These are phyloP conservation scores for Symphodus melops DNA, from an alignment of 2,113 vertebrate species.

Conservation along the genomic window DNA sequence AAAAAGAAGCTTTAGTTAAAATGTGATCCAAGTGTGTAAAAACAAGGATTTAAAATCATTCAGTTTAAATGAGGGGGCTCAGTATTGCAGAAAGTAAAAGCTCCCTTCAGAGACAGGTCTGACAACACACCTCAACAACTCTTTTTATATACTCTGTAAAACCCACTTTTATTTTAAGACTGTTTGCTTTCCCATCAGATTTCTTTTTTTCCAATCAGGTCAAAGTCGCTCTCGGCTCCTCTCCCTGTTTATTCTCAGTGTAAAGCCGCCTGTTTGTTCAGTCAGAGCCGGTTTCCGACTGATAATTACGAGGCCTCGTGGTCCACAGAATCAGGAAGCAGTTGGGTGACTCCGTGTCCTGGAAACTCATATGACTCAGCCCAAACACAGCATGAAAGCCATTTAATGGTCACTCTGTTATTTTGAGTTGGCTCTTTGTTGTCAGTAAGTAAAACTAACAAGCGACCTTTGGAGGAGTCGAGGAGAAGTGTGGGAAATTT, in stretches of 20 bases:
- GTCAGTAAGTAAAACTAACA: constrained; percentile 14
- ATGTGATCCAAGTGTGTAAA: too few relatives aligned
- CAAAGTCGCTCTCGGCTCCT: not conserved
- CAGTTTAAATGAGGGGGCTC: too few relatives aligned
- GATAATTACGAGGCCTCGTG: constrained; percentile 5
- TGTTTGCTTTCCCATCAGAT: not conserved
- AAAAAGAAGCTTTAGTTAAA: too few relatives aligned
- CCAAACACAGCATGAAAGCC: not conserved
- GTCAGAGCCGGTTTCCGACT: constrained; percentile 6
- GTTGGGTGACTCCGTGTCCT: not conserved
- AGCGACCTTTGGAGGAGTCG: not conserved
- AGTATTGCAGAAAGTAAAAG: too few relatives aligned
- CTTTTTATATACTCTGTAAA: too few relatives aligned
- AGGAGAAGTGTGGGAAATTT: not conserved
- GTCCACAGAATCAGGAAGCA: not conserved
- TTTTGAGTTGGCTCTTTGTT: constrained; percentile 21
- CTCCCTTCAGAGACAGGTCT: too few relatives aligned
- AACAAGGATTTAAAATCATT: too few relatives aligned
- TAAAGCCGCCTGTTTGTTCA: constrained; percentile 15
- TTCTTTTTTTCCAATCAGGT: not conserved
- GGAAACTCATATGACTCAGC: constrained; percentile 32
- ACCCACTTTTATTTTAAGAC: too few relatives aligned
- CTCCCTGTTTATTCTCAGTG: not conserved
- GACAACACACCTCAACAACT: too few relatives aligned
- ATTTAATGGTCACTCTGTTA: constrained; percentile 18